Conservation (phyloP, 2,113 vertebrate genomes). For the Charina bottae region DNA sequence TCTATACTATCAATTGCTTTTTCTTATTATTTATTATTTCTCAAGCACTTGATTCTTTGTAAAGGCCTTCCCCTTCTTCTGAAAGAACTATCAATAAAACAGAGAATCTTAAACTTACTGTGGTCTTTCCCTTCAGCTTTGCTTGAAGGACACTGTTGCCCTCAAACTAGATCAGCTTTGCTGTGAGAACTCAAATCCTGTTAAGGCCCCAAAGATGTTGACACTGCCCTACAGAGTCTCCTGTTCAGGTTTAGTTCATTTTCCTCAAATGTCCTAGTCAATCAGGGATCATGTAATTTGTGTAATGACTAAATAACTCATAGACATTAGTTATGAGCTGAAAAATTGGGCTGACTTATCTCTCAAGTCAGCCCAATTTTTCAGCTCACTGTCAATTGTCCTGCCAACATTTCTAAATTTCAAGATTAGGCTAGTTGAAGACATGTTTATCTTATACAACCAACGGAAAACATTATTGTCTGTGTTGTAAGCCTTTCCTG, state of each 20-base stretch:
- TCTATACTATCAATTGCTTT: too few species aligned
- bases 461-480: too few species aligned
- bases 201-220: too few species aligned
- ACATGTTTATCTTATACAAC: background rate
- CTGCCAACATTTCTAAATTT: background rate
- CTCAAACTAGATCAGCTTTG: too few species aligned
- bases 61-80: background rate
- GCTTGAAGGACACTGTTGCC: background rate
- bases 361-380: too few species aligned
- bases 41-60: background rate
- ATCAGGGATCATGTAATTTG: background rate
- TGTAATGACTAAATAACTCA: too few species aligned
- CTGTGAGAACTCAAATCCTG: too few species aligned
- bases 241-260: too few species aligned
- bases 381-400: too few species aligned
- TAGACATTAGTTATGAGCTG: too few species aligned
- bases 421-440: background rate
- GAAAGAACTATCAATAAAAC: background rate
- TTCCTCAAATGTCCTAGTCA: background rate
- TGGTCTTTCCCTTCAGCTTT: background rate
- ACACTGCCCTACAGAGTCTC: too few species aligned
- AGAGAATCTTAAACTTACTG: background rate
- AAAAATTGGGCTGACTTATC: too few species aligned
- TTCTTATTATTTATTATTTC: background rate
- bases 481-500: background rate